Conservation (phyloP, 2,113 vertebrate genomes). For the Thunnus thynnus region DNA sequence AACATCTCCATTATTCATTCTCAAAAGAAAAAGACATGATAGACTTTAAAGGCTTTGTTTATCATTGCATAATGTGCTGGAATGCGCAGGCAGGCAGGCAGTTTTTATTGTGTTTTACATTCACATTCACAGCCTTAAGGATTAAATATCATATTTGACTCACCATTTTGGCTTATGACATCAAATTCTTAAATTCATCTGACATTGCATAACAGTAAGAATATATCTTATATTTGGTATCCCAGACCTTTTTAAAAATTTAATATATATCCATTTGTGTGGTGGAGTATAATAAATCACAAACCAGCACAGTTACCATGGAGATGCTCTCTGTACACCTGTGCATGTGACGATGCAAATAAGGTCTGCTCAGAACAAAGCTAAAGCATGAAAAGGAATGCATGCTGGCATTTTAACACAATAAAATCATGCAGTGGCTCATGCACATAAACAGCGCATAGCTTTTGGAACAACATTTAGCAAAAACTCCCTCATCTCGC, state of each 20-base stretch:
- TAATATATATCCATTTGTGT: background rate
- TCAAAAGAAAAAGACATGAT: background rate
- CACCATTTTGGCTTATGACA: background rate
- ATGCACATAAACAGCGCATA: background rate
- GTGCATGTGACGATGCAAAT: slow-evolving; percentile 13
- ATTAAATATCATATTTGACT: background rate
- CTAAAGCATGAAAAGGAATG: slow-evolving; percentile 12
- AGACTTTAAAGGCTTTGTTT: background rate
- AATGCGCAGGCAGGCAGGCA: too few relatives aligned
- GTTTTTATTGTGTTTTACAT: background rate
- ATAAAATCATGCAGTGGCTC: background rate
- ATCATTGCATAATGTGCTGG: too few relatives aligned
- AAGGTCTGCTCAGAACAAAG: slow-evolving; percentile 6
- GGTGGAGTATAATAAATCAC: background rate
- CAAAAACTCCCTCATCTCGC: background rate
- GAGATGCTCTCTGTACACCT: slow-evolving; percentile 10
- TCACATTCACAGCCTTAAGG: background rate
- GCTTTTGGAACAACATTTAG: slow-evolving; percentile 10
- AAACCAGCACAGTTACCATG: background rate
- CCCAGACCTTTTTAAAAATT: too few relatives aligned
- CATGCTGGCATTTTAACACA: slow-evolving; percentile 28
- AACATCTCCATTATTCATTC: background rate
- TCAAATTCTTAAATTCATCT: background rate
- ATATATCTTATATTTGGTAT: background rate
- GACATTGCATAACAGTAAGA: background rate